Base-by-base conservation (phyloP, 2,888 invertebrate species). In the Prosopocoilus inquinatus region DNA sequence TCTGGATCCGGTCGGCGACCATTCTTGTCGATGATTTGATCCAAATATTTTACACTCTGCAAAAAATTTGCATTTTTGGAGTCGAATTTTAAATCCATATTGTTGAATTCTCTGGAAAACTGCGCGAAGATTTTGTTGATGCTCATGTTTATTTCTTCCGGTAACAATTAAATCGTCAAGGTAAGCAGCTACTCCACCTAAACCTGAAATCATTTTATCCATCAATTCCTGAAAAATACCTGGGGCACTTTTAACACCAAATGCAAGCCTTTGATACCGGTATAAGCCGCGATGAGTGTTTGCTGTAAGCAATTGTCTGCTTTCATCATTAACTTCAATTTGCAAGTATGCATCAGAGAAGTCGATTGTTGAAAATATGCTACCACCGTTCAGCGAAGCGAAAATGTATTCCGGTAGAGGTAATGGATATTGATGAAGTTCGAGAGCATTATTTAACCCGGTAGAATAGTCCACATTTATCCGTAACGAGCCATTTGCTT, bases 281-380 rank as follows among this genome's bases (percentile, higher is more conserved):
- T 69, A 71, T 46, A 69, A 66, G 0, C 64, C 64, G 16, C 68
- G 64, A 43, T 67, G 67, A n/a, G 67, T 68, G 28, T 28, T 44
- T 2, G 50, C 34, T 20, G 39, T 36, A 33, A 15, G 32, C 12
- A 51, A 13, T 46, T 39, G 34, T 46, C 51, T 34, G 46, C 50
- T 46, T 11, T 46, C 35, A 28, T 55, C 51, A 46, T 50, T 47
- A 4, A 55, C 33, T 50, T 51, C 50, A 12, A 55, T 11, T 35
- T 55, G 55, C 3, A 46, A 28, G 32, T 55, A 55, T 8, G 55
- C 46, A 34, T 36, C 33, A 5, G 55, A 46, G n/a, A 55, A 46
- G 38, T 55, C 55, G 2, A 49, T 34, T 13, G 36, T 16, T 13
- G 49, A 49, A 16, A 49, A 49, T 35, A 49, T 36, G 12, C 28